Conservation (phyloP, 2,113 vertebrate genomes). For the Cyphomyrus plagiostoma region DNA sequence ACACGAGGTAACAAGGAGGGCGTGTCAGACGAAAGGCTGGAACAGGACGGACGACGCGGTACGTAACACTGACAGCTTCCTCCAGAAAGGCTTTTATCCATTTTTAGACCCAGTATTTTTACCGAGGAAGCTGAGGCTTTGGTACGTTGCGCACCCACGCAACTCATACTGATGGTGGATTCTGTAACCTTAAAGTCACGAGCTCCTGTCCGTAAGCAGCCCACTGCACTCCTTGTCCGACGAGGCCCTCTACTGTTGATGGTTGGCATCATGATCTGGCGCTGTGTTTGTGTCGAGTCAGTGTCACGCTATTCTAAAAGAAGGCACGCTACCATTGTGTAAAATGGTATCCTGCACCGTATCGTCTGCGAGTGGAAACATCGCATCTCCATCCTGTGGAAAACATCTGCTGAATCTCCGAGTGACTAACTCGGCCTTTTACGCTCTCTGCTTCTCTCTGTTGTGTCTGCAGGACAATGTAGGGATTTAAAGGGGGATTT, state of each 20-base stretch:
- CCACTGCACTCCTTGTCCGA: not conserved
- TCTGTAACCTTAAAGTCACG: not conserved
- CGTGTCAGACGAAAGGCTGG: no score
- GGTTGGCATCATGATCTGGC: not conserved
- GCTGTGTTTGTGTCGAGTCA: not conserved
- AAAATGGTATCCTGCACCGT: not conserved
- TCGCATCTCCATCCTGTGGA: not conserved
- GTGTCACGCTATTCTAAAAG: not conserved
- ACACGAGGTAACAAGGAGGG: no score
- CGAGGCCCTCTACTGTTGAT: not conserved
- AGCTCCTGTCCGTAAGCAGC: not conserved
- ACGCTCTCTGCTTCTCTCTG: not conserved
- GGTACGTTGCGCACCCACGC: not conserved
- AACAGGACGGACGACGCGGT: no score
- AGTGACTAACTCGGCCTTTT: not conserved
- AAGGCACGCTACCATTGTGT: not conserved
- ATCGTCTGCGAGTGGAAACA: not conserved
- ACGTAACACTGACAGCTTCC: not conserved
- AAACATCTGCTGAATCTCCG: not conserved
- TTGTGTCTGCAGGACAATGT: not conserved
- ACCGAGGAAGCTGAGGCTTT: not conserved
- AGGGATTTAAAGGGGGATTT: not conserved
- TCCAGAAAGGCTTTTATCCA: not conserved
- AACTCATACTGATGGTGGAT: not conserved
- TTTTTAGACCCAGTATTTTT: not conserved